phyloP scores from a whole-genome alignment of 2,113 vertebrate species.

The Sinocyclocheilus anophthalmus region DNA sequence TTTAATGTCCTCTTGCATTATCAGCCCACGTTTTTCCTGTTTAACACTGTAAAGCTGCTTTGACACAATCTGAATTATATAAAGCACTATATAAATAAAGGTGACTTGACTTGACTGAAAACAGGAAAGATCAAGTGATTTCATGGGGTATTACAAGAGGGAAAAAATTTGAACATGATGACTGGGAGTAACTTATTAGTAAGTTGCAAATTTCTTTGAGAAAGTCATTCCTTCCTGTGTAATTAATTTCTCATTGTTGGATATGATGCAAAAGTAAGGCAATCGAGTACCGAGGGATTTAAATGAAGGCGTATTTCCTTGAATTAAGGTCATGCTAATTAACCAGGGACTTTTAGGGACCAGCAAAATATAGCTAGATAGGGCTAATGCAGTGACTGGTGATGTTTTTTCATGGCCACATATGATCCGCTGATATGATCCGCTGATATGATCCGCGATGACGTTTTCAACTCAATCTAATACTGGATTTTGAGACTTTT shows the following conservation, averaged over 20 bases:
- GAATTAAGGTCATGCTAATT: slow-evolving; percentile 28
- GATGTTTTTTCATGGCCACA: slow-evolving; percentile 13
- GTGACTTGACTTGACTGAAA: no score
- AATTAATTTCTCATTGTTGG: not conserved
- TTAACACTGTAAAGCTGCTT: no score
- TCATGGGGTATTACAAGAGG: no score
- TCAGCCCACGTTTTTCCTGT: no score
- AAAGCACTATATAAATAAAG: no score
- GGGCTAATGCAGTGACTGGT: not conserved
- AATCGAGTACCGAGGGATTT: slow-evolving; percentile 19
- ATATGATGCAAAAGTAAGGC: slow-evolving; percentile 44
- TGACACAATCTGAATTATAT: no score
- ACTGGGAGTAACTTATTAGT: not conserved
- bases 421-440: not conserved
- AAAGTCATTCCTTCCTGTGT: slow-evolving; percentile 7
- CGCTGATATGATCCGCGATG: not conserved
- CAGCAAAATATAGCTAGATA: not conserved
- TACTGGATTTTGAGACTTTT: no score
- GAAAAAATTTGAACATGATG: not conserved
- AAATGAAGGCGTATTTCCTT: slow-evolving; percentile 9
- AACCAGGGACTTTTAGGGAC: not conserved
- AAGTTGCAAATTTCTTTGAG: not conserved
- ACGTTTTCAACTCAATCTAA: not conserved
- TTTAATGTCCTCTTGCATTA: no score
- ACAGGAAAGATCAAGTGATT: no score